These are phyloP conservation scores for Eulemur rufifrons DNA, from an alignment of 2,113 vertebrate species.

Conservation along the genomic window DNA sequence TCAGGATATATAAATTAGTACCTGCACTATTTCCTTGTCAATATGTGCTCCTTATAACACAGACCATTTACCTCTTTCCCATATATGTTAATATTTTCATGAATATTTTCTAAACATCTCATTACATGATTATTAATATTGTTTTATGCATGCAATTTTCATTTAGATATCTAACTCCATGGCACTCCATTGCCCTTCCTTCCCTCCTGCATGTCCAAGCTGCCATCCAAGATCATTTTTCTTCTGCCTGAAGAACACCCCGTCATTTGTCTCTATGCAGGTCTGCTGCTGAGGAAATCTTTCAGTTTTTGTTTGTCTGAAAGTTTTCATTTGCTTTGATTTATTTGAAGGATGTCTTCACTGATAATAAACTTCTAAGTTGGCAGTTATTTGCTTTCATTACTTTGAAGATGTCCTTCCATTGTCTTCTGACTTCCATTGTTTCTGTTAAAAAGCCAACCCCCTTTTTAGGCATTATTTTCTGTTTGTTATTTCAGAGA, in stretches of 20 bases:
- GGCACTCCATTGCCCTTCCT: not conserved
- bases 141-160: not conserved
- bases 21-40: not conserved
- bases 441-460: not conserved
- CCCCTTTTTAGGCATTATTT: not conserved
- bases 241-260: not conserved
- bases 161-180: not conserved
- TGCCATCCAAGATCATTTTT: not conserved
- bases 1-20: not conserved
- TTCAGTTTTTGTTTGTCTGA: not conserved
- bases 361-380: not conserved
- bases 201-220: not conserved
- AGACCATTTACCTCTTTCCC: not conserved
- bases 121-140: not conserved
- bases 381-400: not conserved
- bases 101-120: not conserved
- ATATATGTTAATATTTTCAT: not conserved
- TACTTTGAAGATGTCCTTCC: not conserved
- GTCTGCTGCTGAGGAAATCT: not conserved
- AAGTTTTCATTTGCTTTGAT: not conserved
- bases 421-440: not conserved
- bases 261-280: not conserved
- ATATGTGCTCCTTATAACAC: not conserved
- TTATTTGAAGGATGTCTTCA: not conserved
- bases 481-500: not conserved